Evolutionary conservation across 2,113 vertebrate species (phyloP), one percentile per base, ranked within the genome.

Genomic region (Opisthocomus hoazin): DNA sequence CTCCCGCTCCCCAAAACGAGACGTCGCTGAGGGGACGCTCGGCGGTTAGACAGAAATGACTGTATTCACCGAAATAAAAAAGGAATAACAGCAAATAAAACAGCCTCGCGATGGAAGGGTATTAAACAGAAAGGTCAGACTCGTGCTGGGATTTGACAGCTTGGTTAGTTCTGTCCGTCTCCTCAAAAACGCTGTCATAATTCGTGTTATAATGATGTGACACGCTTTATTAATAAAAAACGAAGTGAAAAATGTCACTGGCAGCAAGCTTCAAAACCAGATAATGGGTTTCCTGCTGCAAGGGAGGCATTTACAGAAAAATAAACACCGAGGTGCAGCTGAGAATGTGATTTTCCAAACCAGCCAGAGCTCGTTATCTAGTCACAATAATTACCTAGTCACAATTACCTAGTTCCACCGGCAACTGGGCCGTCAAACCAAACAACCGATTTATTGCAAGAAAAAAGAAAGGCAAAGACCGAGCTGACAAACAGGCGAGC

Each of bases 241-340:
- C 48, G 43, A 89, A 71, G 65, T 2, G 4, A 82, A 95, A 95
- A 96, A 91, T 82, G 87, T 87, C 91, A 84, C 69, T 4, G 64
- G 84, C 51, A 56, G 32, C 16, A 84, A 78, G 66, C 73, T 64
- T 82, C 75, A 82, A 45, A 94, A 78, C 22, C 15, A 14, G 36
- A 64, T 91, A 93, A 84, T 71, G 57, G 32, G 66, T 93, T 89
- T 88, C 90, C 63, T 5, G 63, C 91, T 87, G 82, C 4, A 94
- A 83, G 82, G 66, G 71, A 87, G 87, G 45, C 69, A 56, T 74
- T 91, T 90, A 68, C 51, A 85, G 89, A 69, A 93, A 95, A 84
- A 91, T 37, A 92, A 88, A 94, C 71, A 63, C 7, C 0, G 12
- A 86, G 63, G 74, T 85, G 37, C 84, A 85, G 82, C 85, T 2